phyloP scores from a whole-genome alignment of 2,888 invertebrate genomes.

The Parasteatoda lunata region DNA sequence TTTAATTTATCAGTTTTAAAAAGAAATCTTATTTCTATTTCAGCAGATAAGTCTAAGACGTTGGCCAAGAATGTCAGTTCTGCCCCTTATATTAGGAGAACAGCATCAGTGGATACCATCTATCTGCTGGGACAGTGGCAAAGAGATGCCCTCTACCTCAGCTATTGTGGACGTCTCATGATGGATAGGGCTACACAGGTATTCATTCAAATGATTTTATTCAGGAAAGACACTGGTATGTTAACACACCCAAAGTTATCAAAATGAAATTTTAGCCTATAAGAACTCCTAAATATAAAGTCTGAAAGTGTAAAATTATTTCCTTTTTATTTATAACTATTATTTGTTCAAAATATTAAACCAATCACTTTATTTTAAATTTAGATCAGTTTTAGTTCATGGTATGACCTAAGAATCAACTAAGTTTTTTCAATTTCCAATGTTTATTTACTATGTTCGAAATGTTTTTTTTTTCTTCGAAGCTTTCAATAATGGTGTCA shows the following conservation, averaged over 20 bases:
- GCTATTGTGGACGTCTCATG: conserved; percentile 81
- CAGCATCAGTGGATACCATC: conserved; percentile 85
- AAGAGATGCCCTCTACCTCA: conserved; percentile 80
- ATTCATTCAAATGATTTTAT: conserved; percentile 71
- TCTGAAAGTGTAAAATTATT: no score
- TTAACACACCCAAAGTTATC: neutral
- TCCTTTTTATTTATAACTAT: no score
- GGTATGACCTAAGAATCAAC: neutral
- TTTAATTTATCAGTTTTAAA: neutral
- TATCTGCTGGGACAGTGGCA: conserved; percentile 87
- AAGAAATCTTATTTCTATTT: conserved; percentile 14
- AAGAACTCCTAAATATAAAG: no score
- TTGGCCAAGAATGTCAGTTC: conserved; percentile 37
- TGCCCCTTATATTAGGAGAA: conserved; percentile 79
- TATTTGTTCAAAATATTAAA: no score
- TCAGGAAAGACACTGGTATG: neutral
- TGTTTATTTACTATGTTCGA: neutral
- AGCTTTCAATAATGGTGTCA: no score
- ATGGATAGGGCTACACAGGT: conserved; percentile 88
- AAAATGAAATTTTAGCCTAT: no score
- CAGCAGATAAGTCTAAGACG: conserved; percentile 61
- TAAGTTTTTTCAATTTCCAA: neutral
- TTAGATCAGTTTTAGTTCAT: no score
- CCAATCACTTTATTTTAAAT: no score
- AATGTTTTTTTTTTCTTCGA: neutral